phyloP scores from a whole-genome alignment of 2,888 invertebrate species.

The Hyalella azteca region DNA sequence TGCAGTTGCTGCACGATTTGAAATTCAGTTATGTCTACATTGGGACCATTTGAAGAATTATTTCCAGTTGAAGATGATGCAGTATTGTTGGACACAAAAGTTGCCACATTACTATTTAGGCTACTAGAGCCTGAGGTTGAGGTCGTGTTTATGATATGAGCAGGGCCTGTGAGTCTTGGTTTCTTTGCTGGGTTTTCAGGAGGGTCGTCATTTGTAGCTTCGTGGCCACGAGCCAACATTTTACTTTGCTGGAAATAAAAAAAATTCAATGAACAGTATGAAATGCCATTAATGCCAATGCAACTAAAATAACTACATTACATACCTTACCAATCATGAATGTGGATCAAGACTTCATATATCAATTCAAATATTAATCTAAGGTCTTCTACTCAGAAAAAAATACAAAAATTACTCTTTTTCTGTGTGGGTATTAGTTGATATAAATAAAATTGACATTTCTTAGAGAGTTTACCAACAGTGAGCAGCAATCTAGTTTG shows the following conservation, averaged over 20 bases:
- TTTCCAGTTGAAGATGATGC: not conserved
- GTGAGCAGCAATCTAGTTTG: no score
- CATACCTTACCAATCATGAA: no score
- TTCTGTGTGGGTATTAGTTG: no score
- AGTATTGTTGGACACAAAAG: not conserved
- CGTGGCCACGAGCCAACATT: slow-evolving; percentile 56
- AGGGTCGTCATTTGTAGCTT: slow-evolving; percentile 51
- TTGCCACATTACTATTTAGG: no score
- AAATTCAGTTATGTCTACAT: slow-evolving; percentile 48
- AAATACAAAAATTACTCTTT: no score
- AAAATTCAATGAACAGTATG: not conserved
- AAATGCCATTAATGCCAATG: no score
- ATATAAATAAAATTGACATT: no score
- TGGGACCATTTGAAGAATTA: slow-evolving; percentile 25
- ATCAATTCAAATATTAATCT: no score
- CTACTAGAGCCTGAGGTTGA: slow-evolving; percentile 38
- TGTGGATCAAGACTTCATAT: no score
- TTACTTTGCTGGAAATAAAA: slow-evolving; percentile 53
- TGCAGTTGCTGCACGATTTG: slow-evolving; percentile 57
- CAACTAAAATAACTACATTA: no score
- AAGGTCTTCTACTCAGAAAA: no score
- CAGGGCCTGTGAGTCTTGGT: slow-evolving; percentile 38
- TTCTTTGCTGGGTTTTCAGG: slow-evolving; percentile 57
- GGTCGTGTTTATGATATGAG: slow-evolving; percentile 44
- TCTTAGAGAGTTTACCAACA: no score